Percentiles rank a stretch among this genome's conserved stretches.
phyloP scores from a whole-genome alignment of 2,113 vertebrate genomes.

The Ageneiosus marmoratus region DNA sequence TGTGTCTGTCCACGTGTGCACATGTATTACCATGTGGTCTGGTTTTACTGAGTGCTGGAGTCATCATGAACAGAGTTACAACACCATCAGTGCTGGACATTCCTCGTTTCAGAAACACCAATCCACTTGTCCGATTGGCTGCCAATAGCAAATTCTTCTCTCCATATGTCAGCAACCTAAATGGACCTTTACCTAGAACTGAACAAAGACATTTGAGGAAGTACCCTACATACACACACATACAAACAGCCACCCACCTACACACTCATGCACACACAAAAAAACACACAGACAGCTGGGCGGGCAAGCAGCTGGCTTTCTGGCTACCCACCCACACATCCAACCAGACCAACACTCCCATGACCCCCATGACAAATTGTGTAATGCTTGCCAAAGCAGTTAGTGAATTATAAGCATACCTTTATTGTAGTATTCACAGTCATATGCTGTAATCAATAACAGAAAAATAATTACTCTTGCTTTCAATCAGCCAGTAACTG shows the following conservation, averaged over 20 bases:
- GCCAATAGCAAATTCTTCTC: slow-evolving; percentile 71
- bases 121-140: slow-evolving; percentile 63
- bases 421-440: slow-evolving; percentile 99
- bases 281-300: neutral
- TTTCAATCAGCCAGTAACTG: neutral
- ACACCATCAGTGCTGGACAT: slow-evolving; percentile 61
- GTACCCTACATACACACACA: neutral
- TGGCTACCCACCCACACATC: neutral
- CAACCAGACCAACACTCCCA: neutral
- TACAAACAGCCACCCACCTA: neutral
- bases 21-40: slow-evolving; percentile 56
- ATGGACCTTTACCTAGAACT: slow-evolving; percentile 93
- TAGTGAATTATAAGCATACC: slow-evolving; percentile 67
- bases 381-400: neutral
- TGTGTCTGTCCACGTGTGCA: neutral
- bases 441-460: slow-evolving; percentile 82
- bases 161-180: slow-evolving; percentile 79
- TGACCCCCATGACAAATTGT: neutral
- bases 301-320: no score
- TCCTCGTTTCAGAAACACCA: slow-evolving; percentile 70
- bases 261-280: neutral
- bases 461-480: slow-evolving; percentile 40
- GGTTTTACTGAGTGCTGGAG: slow-evolving; percentile 83
- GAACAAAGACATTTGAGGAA: slow-evolving; percentile 24
- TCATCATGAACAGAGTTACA: slow-evolving; percentile 85